These are phyloP conservation scores for Phataginus tricuspis DNA, from an alignment of 2,797 vertebrate species.

Conservation along the genomic window DNA sequence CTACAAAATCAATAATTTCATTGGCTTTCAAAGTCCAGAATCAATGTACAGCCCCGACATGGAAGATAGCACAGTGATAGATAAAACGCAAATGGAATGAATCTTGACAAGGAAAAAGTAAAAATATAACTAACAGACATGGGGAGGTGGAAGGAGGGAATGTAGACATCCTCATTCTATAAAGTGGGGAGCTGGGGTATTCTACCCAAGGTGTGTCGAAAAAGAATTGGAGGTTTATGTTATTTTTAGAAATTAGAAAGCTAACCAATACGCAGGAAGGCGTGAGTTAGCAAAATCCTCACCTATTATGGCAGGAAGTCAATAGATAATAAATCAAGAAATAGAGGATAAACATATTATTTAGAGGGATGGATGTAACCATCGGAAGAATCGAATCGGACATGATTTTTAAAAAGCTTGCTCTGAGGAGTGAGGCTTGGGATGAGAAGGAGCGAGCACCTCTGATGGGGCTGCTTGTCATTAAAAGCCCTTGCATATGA, in stretches of 20 bases:
- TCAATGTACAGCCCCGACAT: background rate
- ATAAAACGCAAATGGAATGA: background rate
- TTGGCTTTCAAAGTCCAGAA: background rate
- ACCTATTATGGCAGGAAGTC: conserved; percentile 43
- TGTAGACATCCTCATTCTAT: background rate
- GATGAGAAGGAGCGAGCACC: background rate
- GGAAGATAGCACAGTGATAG: background rate
- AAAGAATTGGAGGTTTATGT: background rate
- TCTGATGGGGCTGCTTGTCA: background rate
- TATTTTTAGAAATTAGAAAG: conserved; percentile 58
- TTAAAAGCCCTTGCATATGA: background rate
- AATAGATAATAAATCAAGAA: conserved; percentile 59
- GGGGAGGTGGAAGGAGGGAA: background rate
- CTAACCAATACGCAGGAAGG: conserved; percentile 22
- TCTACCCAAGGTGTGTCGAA: background rate
- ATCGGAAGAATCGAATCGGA: background rate
- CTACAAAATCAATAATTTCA: background rate
- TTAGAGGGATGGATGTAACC: background rate
- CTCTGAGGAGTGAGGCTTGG: background rate
- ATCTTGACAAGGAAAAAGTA: background rate
- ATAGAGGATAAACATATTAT: conserved; percentile 6
- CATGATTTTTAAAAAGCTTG: background rate
- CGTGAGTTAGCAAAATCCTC: conserved; percentile 35
- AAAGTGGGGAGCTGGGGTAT: background rate
- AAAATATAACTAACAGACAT: background rate